Evolutionary conservation across 92 coral and sea anemone genomes (phyloP), one percentile per base, ranked within the genome.

Genomic region (Actinernus sp.): DNA sequence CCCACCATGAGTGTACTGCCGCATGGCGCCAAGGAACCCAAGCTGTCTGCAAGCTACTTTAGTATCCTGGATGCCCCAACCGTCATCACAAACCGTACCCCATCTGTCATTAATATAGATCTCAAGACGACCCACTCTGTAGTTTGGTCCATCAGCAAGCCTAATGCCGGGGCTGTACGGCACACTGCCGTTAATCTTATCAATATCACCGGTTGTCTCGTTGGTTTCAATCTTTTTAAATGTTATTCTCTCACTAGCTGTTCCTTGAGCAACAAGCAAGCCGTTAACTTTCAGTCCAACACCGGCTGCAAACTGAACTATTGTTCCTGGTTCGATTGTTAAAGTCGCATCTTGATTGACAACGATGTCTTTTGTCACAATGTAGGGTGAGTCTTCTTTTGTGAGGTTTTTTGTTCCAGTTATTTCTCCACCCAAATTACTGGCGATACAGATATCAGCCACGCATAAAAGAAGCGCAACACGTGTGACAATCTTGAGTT

Each of bases 41-140:
- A 89, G 88, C 36, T 85, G 84, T 43, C 85, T 65, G 40, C 95
- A 88, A 1, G 95, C 95, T 1, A 84, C 95, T 49, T 39, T 17
- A 1, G 89, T 54, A 40, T 83, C 79, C 6, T 21, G 48, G 2
- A 46, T 61, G 41, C 62, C 73, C 82, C 82, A 88, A 16, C n/a
- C 1, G n/a, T 84, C 81, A 33, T 62, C 49, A 45, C 96, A 89
- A 30, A 89, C 71, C 0, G 82, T 74, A 7, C 86, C 88, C 96
- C 96, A 89, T 36, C 74, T 68, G 13, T 88, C 91, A 25, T 74
- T 62, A 53, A 73, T 31, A 57, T 39, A 31, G 25, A 89, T 23
- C 63, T 89, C 96, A 45, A 89, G 52, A 11, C 96, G 74, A 2
- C 96, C 96, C 37, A 57, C 69, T 33, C 28, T 68, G 62, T 58